Evolutionary conservation across 2,113 vertebrate genomes (phyloP), one percentile per base, ranked within the genome.

Genomic region (Alces alces): DNA sequence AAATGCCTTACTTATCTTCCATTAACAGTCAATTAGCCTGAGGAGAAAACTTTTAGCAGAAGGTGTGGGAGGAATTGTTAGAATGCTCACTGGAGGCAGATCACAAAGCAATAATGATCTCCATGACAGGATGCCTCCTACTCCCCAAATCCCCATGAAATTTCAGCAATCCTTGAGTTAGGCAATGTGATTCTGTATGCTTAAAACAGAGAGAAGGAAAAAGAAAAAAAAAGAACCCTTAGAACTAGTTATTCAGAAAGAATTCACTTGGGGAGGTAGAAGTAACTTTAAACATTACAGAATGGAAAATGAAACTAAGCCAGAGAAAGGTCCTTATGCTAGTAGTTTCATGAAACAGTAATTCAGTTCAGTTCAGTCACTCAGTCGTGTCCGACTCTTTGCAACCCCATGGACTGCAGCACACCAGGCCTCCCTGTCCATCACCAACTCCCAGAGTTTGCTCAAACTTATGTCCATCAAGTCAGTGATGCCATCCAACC

Each of bases 1-100:
- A 50, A 92, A 85, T 97, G 55, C 82, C 16, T 97, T 70, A 96
- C 73, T 92, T 95, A 89, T 78, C 93, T 94, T 92, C 96, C 91
- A 97, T 93, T 96, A 97, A 58, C 27, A 97, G 79, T 83, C 86
- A 98, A 61, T 92, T 97, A 95, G 90, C 66, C 97, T 13, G 3
- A 95, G 91, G 84, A 78, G 7, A 98, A 98, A 97, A 91, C 66
- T 94, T 36, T 78, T 21, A 83, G 89, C 61, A 96, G 89, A 88
- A 45, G 95, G 17, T 97, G 52, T 95, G 92, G 83, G 33, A 98
- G 82, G 55, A 97, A 93, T 54, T 66, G 23, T 93, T 61, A 97
- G 96, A 87, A 91, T 55, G 85, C 55, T 92, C 92, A 93, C 73
- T 4, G 13, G 60, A 83, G 64, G 55, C 15, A 8, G 73, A 96